Conservation (phyloP, 2,797 vertebrate species). For the Acropternis orthonyx region DNA sequence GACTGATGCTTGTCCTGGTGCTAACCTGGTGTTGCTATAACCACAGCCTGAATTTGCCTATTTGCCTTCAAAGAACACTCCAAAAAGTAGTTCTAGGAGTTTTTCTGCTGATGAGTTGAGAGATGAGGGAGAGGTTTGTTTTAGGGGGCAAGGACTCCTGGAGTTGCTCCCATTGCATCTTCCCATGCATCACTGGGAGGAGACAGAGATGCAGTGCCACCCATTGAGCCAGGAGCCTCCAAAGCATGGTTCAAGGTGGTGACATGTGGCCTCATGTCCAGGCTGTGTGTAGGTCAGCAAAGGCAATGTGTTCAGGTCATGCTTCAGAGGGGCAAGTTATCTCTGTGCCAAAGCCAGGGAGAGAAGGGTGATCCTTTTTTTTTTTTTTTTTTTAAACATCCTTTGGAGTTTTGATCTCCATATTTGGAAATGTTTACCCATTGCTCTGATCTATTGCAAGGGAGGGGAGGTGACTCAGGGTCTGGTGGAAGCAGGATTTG, state of each 20-base stretch:
- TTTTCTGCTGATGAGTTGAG: background rate
- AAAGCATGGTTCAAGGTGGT: background rate
- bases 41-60: background rate
- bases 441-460: conserved; percentile 90
- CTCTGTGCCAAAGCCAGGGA: conserved; percentile 80
- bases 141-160: background rate
- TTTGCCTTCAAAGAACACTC: background rate
- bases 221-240: background rate
- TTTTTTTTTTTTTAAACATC: conserved; percentile 82
- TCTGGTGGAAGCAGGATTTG: conserved; percentile 81
- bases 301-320: conserved; percentile 55
- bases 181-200: background rate
- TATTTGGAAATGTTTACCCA: conserved; percentile 99
- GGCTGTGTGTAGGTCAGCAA: conserved; percentile 7
- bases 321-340: conserved; percentile 65
- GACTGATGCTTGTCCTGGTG: background rate
- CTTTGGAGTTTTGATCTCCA: conserved; percentile 90
- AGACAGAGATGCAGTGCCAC: background rate
- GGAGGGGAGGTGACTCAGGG: conserved; percentile 91
- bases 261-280: background rate
- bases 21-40: background rate
- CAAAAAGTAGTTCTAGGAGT: background rate
- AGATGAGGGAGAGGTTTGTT: background rate
- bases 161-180: background rate
- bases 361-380: conserved; percentile 74